phyloP scores from a whole-genome alignment of 2,113 vertebrate genomes.

The Corythoichthys intestinalis region DNA sequence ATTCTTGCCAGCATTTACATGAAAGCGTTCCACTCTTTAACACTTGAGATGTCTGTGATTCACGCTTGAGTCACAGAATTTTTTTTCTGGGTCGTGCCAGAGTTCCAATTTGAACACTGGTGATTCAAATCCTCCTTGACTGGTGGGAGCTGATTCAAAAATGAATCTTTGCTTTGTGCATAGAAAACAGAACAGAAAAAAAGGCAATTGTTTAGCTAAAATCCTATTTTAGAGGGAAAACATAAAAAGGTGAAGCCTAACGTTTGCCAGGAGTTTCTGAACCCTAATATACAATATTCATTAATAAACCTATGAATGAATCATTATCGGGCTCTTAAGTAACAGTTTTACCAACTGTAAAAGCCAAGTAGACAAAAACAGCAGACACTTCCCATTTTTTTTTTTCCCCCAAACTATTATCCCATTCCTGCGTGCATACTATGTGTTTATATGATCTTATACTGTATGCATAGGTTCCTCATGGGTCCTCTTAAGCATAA shows the following conservation, averaged over 20 bases:
- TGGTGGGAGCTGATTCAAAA: conserved; percentile 45
- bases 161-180: conserved; percentile 3
- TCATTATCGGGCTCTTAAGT: background rate
- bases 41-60: conserved; percentile 46
- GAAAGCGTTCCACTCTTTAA: conserved; percentile 28
- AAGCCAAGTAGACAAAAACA: background rate
- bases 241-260: background rate
- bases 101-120: conserved; percentile 49
- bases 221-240: conserved; percentile 11
- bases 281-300: background rate
- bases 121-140: conserved; percentile 69
- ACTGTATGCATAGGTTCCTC: background rate
- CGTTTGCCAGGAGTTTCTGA: background rate
- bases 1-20: conserved; percentile 8
- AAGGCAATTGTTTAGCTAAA: conserved; percentile 20
- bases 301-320: background rate
- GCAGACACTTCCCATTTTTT: too few relatives aligned
- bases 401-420: background rate
- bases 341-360: background rate
- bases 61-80: conserved; percentile 43
- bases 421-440: background rate
- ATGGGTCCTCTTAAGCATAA: background rate
- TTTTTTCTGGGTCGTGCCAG: conserved; percentile 16
- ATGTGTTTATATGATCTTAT: background rate
- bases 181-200: conserved; percentile 20